phyloP scores from a whole-genome alignment of 2,888 invertebrate species.

The Tinea pellionella region DNA sequence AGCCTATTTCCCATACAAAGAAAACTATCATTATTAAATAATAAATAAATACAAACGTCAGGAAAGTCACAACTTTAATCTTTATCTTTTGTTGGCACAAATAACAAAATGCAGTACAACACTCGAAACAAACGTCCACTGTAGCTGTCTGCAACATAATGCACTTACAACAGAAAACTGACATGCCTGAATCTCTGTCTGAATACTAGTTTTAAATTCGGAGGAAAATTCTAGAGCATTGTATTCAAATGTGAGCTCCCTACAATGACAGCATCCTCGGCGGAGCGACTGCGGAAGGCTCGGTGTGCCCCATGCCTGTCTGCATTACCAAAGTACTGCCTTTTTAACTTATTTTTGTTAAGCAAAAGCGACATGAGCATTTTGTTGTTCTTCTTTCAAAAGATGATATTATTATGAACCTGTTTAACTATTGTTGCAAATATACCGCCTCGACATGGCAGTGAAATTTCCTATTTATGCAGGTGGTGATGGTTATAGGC shows the following conservation, averaged over 20 bases:
- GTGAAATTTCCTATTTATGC: too few species aligned
- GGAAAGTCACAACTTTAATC: neutral
- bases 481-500: too few species aligned
- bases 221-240: conserved; percentile 8
- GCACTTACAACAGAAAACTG: conserved; percentile 38
- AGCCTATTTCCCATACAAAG: too few species aligned
- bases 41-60: too few species aligned
- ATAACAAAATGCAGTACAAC: conserved; percentile 18
- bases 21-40: too few species aligned
- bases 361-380: neutral
- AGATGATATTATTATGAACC: neutral
- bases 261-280: conserved; percentile 4
- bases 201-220: conserved; percentile 25
- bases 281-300: neutral
- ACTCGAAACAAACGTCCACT: conserved; percentile 19
- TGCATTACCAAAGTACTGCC: conserved; percentile 3
- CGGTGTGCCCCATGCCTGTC: conserved; percentile 8
- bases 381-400: neutral
- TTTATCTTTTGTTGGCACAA: neutral
- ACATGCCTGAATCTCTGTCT: conserved; percentile 31
- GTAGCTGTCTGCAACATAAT: conserved; percentile 25
- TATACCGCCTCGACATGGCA: too few species aligned
- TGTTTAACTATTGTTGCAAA: neutral
- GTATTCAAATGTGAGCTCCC: neutral
- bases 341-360: conserved; percentile 9